Percentiles rank a stretch among this genome's conserved stretches.
Conservation (phyloP, 2,113 vertebrate genomes). For the Chaenocephalus aceratus region DNA sequence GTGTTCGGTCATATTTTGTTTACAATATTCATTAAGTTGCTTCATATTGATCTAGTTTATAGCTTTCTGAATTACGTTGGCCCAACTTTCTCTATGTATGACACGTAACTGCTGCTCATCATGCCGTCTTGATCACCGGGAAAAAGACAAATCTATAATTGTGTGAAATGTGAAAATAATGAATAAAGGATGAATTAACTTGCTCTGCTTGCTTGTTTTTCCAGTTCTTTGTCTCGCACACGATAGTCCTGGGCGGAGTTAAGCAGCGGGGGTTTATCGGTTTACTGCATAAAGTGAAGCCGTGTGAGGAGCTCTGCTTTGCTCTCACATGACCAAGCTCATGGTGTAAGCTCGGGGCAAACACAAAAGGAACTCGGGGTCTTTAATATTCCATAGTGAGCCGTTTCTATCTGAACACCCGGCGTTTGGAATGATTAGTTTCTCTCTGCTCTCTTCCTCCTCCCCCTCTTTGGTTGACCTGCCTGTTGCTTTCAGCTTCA, state of each 20-base stretch:
- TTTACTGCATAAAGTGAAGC: constrained; percentile 9
- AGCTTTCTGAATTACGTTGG: not conserved
- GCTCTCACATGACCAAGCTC: constrained; percentile 63
- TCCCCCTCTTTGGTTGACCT: constrained; percentile 71
- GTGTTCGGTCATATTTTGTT: constrained; percentile 18
- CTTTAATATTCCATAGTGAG: not conserved
- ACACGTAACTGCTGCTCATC: constrained; percentile 48
- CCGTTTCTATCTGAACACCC: not conserved
- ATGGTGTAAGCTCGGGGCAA: constrained; percentile 34
- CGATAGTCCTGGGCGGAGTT: not conserved
- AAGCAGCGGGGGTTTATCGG: not conserved
- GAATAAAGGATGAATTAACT: constrained; percentile 80
- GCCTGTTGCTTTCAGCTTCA: constrained; percentile 56
- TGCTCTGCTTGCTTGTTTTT: constrained; percentile 65
- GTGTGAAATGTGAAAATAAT: constrained; percentile 79
- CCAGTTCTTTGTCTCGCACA: constrained; percentile 28
- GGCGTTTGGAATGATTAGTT: not conserved
- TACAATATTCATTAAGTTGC: not conserved
- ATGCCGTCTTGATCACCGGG: constrained; percentile 45
- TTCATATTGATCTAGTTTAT: not conserved
- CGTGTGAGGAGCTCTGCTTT: constrained; percentile 29
- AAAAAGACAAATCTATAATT: constrained; percentile 58
- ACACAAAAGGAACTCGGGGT: not conserved
- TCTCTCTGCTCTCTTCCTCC: constrained; percentile 45
- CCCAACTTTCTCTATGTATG: constrained; percentile 31